phyloP scores from a whole-genome alignment of 2,797 vertebrate species.

The Myotis vivesi region DNA sequence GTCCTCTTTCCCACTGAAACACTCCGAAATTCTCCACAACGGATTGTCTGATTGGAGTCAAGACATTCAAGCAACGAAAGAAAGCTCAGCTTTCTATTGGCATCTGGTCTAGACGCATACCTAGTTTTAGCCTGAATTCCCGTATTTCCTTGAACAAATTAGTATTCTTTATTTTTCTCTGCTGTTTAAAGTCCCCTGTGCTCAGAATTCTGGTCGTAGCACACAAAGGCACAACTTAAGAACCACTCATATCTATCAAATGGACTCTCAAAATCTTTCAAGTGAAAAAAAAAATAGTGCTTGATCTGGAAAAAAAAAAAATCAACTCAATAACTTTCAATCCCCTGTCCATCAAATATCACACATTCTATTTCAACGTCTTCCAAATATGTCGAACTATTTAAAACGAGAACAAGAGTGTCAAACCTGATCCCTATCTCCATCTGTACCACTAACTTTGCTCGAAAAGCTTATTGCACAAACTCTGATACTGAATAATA shows the following conservation, averaged over 20 bases:
- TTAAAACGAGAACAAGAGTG: not conserved
- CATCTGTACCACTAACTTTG: not conserved
- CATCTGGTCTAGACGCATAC: not conserved
- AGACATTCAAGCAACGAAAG: not conserved
- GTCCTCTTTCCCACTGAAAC: constrained; percentile 37
- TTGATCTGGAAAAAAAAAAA: not conserved
- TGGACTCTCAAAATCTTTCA: not conserved
- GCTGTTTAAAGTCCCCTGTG: not conserved
- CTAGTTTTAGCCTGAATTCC: not conserved
- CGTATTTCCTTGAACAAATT: not conserved
- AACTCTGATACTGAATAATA: not conserved
- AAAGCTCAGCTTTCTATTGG: not conserved
- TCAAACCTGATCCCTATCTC: not conserved
- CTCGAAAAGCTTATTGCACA: not conserved
- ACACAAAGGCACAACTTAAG: not conserved
- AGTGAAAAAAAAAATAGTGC: not conserved
- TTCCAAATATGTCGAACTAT: not conserved
- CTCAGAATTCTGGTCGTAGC: not conserved
- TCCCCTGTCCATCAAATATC: not conserved
- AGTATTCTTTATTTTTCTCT: not conserved
- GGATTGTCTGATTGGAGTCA: not conserved
- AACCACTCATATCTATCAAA: not conserved
- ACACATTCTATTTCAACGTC: not conserved
- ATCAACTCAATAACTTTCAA: not conserved
- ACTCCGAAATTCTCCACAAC: constrained; percentile 15